These are phyloP conservation scores for Perodicticus potto DNA, from an alignment of 2,797 vertebrate genomes.

Conservation along the genomic window DNA sequence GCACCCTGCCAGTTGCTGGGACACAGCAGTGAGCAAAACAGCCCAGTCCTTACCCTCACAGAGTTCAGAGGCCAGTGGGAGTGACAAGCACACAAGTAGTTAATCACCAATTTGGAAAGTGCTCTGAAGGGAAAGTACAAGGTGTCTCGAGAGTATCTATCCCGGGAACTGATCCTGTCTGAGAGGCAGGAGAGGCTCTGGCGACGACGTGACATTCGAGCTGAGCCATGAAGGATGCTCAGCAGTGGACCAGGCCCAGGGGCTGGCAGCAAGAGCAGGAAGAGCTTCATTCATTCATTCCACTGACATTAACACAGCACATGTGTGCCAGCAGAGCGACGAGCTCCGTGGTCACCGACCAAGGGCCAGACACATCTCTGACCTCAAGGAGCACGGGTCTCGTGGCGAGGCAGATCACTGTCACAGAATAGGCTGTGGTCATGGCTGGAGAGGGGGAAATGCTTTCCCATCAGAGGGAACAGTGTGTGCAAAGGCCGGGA, in stretches of 20 bases:
- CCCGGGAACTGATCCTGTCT: background rate
- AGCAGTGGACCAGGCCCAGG: background rate
- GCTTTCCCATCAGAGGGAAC: background rate
- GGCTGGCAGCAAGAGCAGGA: background rate
- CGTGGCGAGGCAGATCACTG: background rate
- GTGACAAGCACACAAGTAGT: background rate
- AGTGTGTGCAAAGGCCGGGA: background rate
- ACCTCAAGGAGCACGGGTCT: background rate
- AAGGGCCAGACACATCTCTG: background rate
- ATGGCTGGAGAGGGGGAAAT: background rate
- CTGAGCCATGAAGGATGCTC: background rate
- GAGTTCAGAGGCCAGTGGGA: background rate
- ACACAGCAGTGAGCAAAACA: background rate
- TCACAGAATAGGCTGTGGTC: background rate
- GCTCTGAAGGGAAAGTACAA: constrained; percentile 23
- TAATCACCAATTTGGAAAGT: background rate
- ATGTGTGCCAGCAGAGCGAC: too few relatives aligned
- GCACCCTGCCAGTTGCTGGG: background rate
- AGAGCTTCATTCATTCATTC: background rate
- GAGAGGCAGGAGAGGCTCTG: background rate
- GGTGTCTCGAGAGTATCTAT: background rate
- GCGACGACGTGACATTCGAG: background rate
- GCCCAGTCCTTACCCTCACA: rapidly evolving
- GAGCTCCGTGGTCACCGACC: background rate
- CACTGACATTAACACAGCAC: background rate